These are phyloP conservation scores for Oncorhynchus mykiss DNA, from an alignment of 2,113 vertebrate species.

Conservation along the genomic window DNA sequence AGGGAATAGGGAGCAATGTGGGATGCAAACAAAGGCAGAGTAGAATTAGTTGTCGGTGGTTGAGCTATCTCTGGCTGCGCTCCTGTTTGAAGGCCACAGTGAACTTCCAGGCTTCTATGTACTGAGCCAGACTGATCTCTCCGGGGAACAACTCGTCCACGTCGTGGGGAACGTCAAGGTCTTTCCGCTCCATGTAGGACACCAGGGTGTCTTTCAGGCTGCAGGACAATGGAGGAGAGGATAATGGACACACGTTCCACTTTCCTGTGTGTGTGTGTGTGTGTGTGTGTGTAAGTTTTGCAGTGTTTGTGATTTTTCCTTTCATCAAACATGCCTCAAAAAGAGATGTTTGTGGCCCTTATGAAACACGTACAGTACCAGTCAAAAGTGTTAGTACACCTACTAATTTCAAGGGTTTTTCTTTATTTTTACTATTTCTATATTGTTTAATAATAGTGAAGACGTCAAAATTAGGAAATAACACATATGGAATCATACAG, in stretches of 20 bases:
- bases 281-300: too few species aligned
- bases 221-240: constrained; percentile 32
- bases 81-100: constrained; percentile 75
- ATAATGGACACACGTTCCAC: neutral
- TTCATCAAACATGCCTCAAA: too few species aligned
- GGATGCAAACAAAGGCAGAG: neutral
- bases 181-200: constrained; percentile 79
- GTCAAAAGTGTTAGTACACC: too few species aligned
- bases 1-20: neutral
- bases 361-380: too few species aligned
- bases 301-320: neutral
- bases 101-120: constrained; percentile 80
- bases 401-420: too few species aligned
- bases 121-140: constrained; percentile 75
- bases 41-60: neutral
- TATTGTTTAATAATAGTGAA: too few species aligned
- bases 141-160: constrained; percentile 78
- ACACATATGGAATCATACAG: too few species aligned
- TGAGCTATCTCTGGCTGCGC: constrained; percentile 50
- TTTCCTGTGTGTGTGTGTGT: too few species aligned
- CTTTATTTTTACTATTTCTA: too few species aligned
- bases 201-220: constrained; percentile 81
- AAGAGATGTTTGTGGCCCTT: too few species aligned
- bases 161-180: constrained; percentile 65
- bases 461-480: too few species aligned